These are phyloP conservation scores for Leucophenga maculata DNA, from an alignment of 2,888 invertebrate genomes.

Conservation along the genomic window DNA sequence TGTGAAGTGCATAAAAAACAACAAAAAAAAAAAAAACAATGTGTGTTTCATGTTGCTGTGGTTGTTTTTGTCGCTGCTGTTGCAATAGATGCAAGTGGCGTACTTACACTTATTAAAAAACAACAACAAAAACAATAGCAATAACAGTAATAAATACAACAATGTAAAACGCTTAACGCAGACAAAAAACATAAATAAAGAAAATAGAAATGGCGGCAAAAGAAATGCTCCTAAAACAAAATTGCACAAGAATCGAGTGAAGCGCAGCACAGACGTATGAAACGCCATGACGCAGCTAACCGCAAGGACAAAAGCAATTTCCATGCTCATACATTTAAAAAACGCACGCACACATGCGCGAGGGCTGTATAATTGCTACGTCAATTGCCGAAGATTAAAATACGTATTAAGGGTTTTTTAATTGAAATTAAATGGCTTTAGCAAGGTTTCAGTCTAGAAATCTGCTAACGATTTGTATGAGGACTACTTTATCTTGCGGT, in stretches of 20 bases:
- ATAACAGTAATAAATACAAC: slow-evolving; percentile 39
- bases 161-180: slow-evolving; percentile 56
- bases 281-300: slow-evolving; percentile 17
- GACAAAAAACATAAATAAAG: slow-evolving; percentile 36
- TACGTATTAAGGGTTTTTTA: no score
- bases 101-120: slow-evolving; percentile 60
- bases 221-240: not conserved
- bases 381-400: no score
- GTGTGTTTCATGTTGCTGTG: not conserved
- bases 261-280: slow-evolving; percentile 32
- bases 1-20: not conserved
- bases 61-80: not conserved
- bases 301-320: slow-evolving; percentile 30
- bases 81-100: slow-evolving; percentile 46
- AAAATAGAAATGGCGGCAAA: not conserved
- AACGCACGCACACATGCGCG: slow-evolving; percentile 31
- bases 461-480: no score
- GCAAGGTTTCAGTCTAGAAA: no score
- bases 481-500: no score
- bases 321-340: not conserved
- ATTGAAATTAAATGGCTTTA: no score
- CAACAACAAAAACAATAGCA: slow-evolving; percentile 40
- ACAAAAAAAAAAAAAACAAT: no score
- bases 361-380: no score
- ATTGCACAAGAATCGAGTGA: no score